Percentiles rank a stretch among this genome's conserved stretches.
These are phyloP conservation scores for Argyra leucocephala DNA, from an alignment of 2,888 invertebrate genomes.

Conservation along the genomic window DNA sequence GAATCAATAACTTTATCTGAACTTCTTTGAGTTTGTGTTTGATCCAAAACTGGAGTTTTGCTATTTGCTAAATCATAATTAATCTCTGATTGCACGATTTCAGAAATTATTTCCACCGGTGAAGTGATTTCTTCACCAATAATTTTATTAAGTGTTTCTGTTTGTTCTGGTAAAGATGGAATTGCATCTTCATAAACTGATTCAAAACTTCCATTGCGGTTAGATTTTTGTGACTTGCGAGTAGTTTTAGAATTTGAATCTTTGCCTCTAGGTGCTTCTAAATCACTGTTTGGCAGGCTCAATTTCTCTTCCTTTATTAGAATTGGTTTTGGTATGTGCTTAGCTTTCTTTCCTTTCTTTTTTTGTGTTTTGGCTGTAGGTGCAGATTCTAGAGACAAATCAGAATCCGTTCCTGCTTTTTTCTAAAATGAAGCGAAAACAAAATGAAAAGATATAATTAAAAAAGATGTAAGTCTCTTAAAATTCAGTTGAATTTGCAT, in stretches of 20 bases:
- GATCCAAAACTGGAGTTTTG: slow-evolving; percentile 8
- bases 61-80: slow-evolving; percentile 11
- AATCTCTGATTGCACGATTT: slow-evolving; percentile 8
- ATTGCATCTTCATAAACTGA: slow-evolving; percentile 45
- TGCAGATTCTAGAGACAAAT: slow-evolving; percentile 29
- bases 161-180: slow-evolving; percentile 9
- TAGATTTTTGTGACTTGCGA: slow-evolving; percentile 7
- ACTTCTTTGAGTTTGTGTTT: slow-evolving; percentile 5
- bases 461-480: no score
- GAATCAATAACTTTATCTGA: slow-evolving; percentile 21
- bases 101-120: slow-evolving; percentile 11
- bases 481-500: no score
- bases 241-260: slow-evolving; percentile 15
- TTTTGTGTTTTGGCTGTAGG: slow-evolving; percentile 2
- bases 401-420: slow-evolving; percentile 37
- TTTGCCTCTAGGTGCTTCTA: slow-evolving; percentile 15
- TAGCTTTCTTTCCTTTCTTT: slow-evolving; percentile 15
- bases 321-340: slow-evolving; percentile 9
- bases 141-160: not conserved
- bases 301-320: slow-evolving; percentile 9
- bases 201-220: slow-evolving; percentile 23
- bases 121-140: no score
- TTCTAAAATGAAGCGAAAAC: not conserved
- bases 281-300: slow-evolving; percentile 11
- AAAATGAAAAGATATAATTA: no score